A percentile compares a stretch with the other conserved stretches of the same genome.
Evolutionary conservation across 2,113 vertebrate species (phyloP).

Genomic region (Zosterops japonicus): DNA sequence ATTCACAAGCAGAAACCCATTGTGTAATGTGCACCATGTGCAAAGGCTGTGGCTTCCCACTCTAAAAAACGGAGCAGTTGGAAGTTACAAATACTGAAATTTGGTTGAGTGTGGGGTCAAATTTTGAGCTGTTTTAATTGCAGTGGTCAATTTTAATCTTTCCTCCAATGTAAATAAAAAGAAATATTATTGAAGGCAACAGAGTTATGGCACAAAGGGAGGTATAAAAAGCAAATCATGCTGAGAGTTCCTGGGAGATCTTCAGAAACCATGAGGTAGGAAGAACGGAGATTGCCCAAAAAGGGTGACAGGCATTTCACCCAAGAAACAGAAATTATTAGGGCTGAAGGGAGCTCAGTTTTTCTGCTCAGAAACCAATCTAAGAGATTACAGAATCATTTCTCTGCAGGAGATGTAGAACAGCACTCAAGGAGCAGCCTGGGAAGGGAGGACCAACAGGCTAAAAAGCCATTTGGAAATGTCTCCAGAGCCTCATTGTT

Average conservation of each 20-base stretch:
- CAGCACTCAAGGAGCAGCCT: neutral
- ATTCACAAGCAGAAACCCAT: neutral
- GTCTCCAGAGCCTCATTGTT: neutral
- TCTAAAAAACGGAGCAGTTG: neutral
- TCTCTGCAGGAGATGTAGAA: neutral
- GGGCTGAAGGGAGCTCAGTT: neutral
- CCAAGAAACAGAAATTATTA: neutral
- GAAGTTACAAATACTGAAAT: neutral
- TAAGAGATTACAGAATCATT: neutral
- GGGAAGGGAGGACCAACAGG: neutral
- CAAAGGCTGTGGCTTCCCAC: neutral
- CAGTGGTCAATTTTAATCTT: neutral
- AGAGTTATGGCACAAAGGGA: neutral
- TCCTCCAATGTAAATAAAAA: neutral
- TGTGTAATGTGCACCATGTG: neutral
- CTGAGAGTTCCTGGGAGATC: neutral
- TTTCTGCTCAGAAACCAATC: neutral
- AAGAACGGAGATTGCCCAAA: neutral
- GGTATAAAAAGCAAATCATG: neutral
- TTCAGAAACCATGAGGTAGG: neutral
- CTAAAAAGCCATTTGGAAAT: neutral
- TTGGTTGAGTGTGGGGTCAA: rapidly evolving
- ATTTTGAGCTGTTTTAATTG: neutral
- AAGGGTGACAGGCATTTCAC: neutral
- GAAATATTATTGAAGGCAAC: neutral